phyloP scores from a whole-genome alignment of 2,797 vertebrate genomes.

The Sebastes matsubarae region DNA sequence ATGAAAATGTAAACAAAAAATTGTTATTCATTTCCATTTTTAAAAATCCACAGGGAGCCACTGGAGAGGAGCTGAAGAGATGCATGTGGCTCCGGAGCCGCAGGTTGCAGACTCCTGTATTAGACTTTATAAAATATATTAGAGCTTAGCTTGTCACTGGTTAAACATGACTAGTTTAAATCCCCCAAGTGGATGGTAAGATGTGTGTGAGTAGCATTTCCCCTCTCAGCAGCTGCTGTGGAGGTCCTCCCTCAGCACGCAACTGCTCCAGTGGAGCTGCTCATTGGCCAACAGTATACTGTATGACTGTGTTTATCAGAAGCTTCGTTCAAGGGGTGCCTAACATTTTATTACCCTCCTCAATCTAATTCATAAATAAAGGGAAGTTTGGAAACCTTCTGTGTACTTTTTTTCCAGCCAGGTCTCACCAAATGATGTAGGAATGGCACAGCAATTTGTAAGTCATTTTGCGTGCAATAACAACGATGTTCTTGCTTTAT shows the following conservation, averaged over 20 bases:
- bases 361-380: neutral
- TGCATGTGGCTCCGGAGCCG: too few relatives aligned
- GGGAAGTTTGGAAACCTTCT: neutral
- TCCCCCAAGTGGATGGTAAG: neutral
- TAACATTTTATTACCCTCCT: too few relatives aligned
- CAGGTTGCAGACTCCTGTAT: too few relatives aligned
- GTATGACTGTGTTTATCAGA: neutral
- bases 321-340: neutral
- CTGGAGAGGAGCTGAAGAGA: too few relatives aligned
- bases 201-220: neutral
- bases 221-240: neutral
- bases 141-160: neutral
- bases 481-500: too few relatives aligned
- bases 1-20: too few relatives aligned
- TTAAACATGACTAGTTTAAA: neutral
- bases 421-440: too few relatives aligned
- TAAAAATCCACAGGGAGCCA: too few relatives aligned
- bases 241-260: neutral
- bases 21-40: too few relatives aligned
- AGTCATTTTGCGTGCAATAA: too few relatives aligned
- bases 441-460: too few relatives aligned
- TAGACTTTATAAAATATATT: too few relatives aligned
- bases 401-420: neutral
- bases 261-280: neutral
- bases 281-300: neutral